Conservation (phyloP, 2,888 invertebrate species). For the Cerastis leucographa region DNA sequence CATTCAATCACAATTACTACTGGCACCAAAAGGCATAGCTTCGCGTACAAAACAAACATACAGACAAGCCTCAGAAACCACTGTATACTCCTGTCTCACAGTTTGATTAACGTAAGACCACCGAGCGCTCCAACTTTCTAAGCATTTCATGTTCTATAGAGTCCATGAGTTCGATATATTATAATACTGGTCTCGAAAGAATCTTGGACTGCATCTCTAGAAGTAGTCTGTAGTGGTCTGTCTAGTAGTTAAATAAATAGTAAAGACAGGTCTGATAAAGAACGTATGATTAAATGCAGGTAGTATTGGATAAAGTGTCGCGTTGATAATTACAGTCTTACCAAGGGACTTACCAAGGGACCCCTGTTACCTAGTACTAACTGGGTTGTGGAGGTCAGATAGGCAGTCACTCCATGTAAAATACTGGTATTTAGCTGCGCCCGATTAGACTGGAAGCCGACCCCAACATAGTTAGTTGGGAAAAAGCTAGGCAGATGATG, state of each 20-base stretch:
- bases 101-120: conserved; percentile 85
- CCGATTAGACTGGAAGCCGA: too few relatives aligned
- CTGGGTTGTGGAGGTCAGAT: too few relatives aligned
- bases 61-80: conserved; percentile 33
- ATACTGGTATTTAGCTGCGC: too few relatives aligned
- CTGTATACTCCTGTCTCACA: conserved; percentile 70
- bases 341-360: too few relatives aligned
- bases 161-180: conserved; percentile 67
- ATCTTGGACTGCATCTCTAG: neutral
- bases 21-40: neutral
- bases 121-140: conserved; percentile 80
- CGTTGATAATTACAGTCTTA: neutral
- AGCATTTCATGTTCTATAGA: conserved; percentile 76
- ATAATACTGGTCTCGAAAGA: neutral
- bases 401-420: too few relatives aligned
- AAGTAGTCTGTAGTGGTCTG: too few relatives aligned
- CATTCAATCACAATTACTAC: neutral
- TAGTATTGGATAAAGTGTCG: neutral
- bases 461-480: too few relatives aligned
- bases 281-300: neutral
- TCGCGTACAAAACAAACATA: conserved; percentile 1
- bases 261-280: neutral
- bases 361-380: too few relatives aligned
- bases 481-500: too few relatives aligned
- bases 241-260: neutral